Percentiles rank a stretch among this genome's conserved stretches.
These are phyloP conservation scores for Leptogaster cylindrica DNA, from an alignment of 2,888 invertebrate species.

Conservation along the genomic window DNA sequence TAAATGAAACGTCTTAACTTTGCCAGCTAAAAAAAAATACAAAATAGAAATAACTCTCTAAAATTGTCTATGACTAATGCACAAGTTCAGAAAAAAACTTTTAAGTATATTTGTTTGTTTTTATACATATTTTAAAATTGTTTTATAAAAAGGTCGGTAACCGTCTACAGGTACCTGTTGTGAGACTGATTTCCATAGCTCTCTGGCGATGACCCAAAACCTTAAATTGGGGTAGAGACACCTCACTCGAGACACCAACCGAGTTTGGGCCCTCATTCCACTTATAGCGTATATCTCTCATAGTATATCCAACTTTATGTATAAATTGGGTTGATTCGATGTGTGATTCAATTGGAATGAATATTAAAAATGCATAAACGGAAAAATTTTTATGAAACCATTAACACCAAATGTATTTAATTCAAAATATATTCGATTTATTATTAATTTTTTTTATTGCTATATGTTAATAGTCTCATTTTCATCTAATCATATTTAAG, in stretches of 20 bases:
- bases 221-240: conserved; percentile 97
- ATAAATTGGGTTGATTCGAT: conserved; percentile 37
- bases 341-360: conserved; percentile 41
- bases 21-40: conserved; percentile 29
- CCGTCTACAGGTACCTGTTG: conserved; percentile 83
- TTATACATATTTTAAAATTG: conserved; percentile 21
- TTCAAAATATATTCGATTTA: neutral
- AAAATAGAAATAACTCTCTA: conserved; percentile 19
- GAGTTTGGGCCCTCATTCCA: conserved; percentile 96
- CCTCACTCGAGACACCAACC: conserved; percentile 94
- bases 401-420: conserved; percentile 8
- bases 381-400: conserved; percentile 36
- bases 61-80: conserved; percentile 22
- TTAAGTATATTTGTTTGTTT: conserved; percentile 13
- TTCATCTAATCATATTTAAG: conserved; percentile 54
- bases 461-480: conserved; percentile 60
- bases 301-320: conserved; percentile 90
- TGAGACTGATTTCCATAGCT: conserved; percentile 94
- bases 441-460: neutral
- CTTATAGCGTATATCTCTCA: conserved; percentile 96
- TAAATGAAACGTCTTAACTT: too few species aligned
- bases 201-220: conserved; percentile 95
- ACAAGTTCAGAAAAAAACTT: conserved; percentile 14
- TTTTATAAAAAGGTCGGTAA: conserved; percentile 59
- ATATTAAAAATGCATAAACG: conserved; percentile 43